These are phyloP conservation scores for Periophthalmus magnuspinnatus DNA, from an alignment of 2,797 vertebrate species.

Conservation along the genomic window DNA sequence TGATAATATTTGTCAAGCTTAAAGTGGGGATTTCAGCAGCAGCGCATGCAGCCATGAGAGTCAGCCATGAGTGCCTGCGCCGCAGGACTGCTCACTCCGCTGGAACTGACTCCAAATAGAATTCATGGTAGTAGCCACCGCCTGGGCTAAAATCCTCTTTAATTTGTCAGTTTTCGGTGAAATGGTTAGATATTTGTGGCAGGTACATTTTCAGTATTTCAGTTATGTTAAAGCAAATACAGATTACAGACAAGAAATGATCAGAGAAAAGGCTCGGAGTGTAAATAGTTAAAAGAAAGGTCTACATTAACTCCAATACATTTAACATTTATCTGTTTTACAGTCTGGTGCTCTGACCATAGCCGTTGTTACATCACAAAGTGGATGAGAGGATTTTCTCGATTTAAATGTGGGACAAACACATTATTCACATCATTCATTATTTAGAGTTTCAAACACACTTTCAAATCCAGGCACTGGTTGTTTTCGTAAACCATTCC, in stretches of 20 bases:
- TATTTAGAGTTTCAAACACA: neutral
- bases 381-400: neutral
- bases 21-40: conserved; percentile 38
- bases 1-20: conserved; percentile 53
- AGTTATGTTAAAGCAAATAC: neutral
- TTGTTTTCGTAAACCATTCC: conserved; percentile 1
- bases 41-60: conserved; percentile 34
- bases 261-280: neutral
- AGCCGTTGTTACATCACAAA: neutral
- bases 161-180: neutral
- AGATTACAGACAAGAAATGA: neutral
- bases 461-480: neutral
- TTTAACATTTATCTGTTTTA: neutral
- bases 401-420: neutral
- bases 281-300: neutral
- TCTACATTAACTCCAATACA: neutral
- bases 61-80: conserved; percentile 25
- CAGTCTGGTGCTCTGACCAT: neutral
- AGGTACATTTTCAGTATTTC: neutral
- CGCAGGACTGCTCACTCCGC: conserved; percentile 25
- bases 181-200: neutral
- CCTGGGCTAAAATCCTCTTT: conserved; percentile 5
- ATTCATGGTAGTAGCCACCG: conserved; percentile 16
- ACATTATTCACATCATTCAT: neutral
- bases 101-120: conserved; percentile 21